A percentile compares a stretch with the other conserved stretches of the same genome.
Conservation (phyloP, 2,888 invertebrate genomes). For the Incurvaria masculella region DNA sequence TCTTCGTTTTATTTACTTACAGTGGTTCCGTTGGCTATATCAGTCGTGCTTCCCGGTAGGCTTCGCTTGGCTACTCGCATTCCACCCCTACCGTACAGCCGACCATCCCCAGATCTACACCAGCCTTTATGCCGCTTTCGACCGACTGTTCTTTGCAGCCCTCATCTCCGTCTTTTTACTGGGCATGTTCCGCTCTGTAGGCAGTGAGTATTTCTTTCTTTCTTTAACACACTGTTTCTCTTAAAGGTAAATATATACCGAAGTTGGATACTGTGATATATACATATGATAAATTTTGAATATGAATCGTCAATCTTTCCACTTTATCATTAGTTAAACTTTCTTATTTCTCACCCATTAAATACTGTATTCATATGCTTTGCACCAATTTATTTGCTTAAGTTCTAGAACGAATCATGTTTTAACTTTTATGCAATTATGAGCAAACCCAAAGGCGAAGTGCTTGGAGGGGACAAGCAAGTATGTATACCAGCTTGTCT, state of each 20-base stretch:
- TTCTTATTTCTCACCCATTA: neutral
- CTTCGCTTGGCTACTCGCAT: conserved; percentile 30
- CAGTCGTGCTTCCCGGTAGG: conserved; percentile 32
- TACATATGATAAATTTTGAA: neutral
- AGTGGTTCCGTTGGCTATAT: conserved; percentile 29
- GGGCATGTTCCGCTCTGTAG: conserved; percentile 31
- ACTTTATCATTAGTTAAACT: neutral
- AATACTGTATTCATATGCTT: neutral
- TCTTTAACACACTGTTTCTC: neutral
- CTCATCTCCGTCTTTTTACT: conserved; percentile 26
- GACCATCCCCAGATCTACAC: neutral
- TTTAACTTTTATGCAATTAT: too few species aligned
- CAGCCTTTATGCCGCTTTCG: neutral
- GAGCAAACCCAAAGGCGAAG: too few species aligned
- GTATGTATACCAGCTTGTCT: neutral
- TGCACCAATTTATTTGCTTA: too few species aligned
- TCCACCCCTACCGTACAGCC: neutral
- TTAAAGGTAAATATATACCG: neutral
- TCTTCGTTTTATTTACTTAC: too few species aligned
- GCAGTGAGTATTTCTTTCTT: conserved; percentile 25
- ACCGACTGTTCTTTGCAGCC: conserved; percentile 17
- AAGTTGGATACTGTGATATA: neutral
- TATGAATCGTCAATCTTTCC: neutral
- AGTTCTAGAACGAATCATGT: too few species aligned
- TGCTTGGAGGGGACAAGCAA: too few species aligned